These are phyloP conservation scores for Mormyrus iriodes DNA, from an alignment of 2,113 vertebrate species.

Conservation along the genomic window DNA sequence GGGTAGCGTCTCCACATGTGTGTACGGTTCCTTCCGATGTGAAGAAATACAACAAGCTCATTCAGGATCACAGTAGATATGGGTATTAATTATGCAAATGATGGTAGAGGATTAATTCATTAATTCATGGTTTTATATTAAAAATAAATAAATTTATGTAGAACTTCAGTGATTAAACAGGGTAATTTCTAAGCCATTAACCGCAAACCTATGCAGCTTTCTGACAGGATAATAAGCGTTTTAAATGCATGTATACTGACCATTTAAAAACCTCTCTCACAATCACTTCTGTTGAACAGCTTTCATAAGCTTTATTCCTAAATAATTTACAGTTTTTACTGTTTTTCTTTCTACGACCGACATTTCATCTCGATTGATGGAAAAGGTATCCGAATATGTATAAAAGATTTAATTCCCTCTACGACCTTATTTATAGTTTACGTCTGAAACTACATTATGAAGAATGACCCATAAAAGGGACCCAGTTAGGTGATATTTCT, in stretches of 20 bases:
- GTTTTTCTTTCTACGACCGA: background rate
- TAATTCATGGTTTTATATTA: background rate
- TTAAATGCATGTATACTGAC: background rate
- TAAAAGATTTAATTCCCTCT: background rate
- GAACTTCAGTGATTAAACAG: background rate
- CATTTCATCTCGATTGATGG: slow-evolving; percentile 2
- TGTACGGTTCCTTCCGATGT: background rate
- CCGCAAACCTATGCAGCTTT: background rate
- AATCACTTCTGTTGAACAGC: background rate
- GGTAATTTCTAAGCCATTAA: background rate
- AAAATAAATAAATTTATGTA: background rate
- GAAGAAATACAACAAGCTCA: background rate
- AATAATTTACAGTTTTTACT: background rate
- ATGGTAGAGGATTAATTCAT: background rate
- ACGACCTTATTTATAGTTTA: background rate
- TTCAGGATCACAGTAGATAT: background rate
- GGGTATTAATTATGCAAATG: background rate
- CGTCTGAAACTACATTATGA: background rate
- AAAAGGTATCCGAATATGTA: background rate
- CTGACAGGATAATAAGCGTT: background rate
- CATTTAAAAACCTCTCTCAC: background rate
- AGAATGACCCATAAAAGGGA: background rate
- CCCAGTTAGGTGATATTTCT: background rate
- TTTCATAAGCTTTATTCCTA: background rate
- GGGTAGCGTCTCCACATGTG: background rate